Evolutionary conservation across 2,888 invertebrate species (phyloP), one percentile per base, ranked within the genome.

Genomic region (Dioctria rufipes): DNA sequence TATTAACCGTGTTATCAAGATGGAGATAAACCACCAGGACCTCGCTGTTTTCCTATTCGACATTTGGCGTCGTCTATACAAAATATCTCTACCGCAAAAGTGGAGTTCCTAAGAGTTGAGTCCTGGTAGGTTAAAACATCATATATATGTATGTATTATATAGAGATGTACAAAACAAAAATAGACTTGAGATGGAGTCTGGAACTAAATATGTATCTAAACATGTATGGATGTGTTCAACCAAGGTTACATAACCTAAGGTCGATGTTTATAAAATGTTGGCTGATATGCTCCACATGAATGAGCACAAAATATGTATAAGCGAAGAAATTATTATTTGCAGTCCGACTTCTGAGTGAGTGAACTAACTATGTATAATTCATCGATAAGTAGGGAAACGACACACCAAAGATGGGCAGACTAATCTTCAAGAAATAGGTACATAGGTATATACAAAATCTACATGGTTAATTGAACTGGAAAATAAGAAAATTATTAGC

Each of bases 391-490:
- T 11, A 51, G 49, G 67, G 51, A 46, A 69, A 37, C 51, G 37
- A 69, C 9, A 69, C 9, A 5, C 9, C 51, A 69, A 37, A 69
- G 51, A 54, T 51, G 69, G 51, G 39, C 9, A 49, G 67, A 79
- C 51, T 79, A 69, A 80, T 80, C 80, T 61, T 58, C 54, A 67
- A 67, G 43, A 60, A 51, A 69, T 43, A 25, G 25, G 25, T 25
- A 25, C 1, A 2, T 25, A 25, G 1, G 2, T 25, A 25, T 25
- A n/a, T 11, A 54, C 54, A 9, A 54, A 54, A 54, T 54, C 4
- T 54, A 11, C 54, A n/a, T 54, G 54, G 54, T 11, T 78, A 78
- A 81, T 81, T 67, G 81, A 81, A 78, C 69, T 71, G 81, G 81
- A 81, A 81, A 77, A 81, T 63, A 61, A 58, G 37, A 43, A 51